Conservation (phyloP, 2,113 vertebrate genomes). For the Ctenomys sociabilis region DNA sequence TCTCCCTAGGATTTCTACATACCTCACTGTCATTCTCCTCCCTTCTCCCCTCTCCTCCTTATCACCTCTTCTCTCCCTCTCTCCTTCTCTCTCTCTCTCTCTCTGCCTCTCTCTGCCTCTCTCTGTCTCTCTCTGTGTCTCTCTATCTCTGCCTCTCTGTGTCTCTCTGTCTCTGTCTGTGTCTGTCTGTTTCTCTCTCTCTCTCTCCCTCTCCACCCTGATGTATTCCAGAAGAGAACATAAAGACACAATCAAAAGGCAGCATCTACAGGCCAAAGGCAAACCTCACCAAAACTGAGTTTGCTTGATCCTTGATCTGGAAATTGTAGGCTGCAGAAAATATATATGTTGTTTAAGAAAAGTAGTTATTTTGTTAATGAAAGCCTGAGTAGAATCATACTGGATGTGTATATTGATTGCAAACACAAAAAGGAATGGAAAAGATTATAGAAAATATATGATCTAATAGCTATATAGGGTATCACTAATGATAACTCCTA, state of each 20-base stretch:
- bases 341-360: background rate
- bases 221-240: background rate
- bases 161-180: fast-evolving
- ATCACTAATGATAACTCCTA: background rate
- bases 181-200: too few species aligned
- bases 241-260: background rate
- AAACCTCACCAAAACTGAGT: background rate
- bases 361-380: background rate
- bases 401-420: background rate
- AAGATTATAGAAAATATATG: background rate
- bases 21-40: background rate
- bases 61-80: too few species aligned
- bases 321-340: background rate
- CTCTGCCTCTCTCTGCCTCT: background rate
- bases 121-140: too few species aligned
- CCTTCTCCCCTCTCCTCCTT: too few species aligned
- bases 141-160: too few species aligned
- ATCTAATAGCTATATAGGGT: background rate
- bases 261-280: background rate
- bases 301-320: background rate
- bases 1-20: background rate
- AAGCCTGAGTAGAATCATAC: background rate
- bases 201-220: background rate
- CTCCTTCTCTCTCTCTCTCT: background rate
- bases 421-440: background rate